phyloP scores from a whole-genome alignment of 2,797 vertebrate species.

The Muscicapa striata region DNA sequence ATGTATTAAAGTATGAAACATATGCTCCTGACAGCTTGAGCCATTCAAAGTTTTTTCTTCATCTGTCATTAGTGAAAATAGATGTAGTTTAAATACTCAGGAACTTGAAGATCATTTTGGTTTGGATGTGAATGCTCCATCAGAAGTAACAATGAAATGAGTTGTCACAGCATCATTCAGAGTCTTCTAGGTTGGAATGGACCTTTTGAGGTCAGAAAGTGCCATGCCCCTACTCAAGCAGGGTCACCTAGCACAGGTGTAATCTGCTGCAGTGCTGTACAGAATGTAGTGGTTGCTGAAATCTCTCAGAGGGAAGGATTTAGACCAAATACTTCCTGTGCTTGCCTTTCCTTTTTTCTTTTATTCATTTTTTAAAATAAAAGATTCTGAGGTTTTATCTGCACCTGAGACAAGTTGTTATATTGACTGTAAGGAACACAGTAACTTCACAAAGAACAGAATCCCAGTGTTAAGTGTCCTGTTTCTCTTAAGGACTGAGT shows the following conservation, averaged over 20 bases:
- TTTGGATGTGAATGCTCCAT: neutral
- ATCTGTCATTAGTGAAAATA: neutral
- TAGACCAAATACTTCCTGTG: neutral
- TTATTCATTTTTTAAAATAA: neutral
- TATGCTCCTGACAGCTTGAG: neutral
- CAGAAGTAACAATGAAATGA: neutral
- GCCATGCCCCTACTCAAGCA: neutral
- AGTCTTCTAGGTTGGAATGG: neutral
- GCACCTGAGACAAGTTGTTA: neutral
- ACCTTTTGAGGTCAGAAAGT: neutral
- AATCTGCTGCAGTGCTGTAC: neutral
- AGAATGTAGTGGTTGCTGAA: neutral
- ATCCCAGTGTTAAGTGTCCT: neutral
- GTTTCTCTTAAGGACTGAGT: neutral
- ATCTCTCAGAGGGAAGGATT: neutral
- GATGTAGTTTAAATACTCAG: neutral
- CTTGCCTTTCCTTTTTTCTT: neutral
- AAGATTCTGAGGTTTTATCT: neutral
- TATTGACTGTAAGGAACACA: neutral
- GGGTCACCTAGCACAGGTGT: neutral
- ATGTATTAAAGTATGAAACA: neutral
- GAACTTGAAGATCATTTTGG: neutral
- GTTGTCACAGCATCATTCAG: neutral
- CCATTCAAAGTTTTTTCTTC: neutral
- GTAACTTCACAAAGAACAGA: neutral